Base-by-base conservation (phyloP, 2,797 vertebrate species). In the Hoplostethus mediterraneus region DNA sequence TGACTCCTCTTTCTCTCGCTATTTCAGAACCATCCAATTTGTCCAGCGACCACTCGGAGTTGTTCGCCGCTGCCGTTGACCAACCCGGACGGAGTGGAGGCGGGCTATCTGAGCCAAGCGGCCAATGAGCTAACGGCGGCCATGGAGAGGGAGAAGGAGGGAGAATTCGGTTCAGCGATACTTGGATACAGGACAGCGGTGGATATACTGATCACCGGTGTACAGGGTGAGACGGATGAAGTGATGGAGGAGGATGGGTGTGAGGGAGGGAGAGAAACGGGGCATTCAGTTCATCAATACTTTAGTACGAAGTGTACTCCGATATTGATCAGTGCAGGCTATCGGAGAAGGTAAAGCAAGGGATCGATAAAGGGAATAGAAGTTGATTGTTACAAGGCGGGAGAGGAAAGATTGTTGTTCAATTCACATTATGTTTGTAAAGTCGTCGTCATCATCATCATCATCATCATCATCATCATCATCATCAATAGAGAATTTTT, bases 181-280 rank as follows among this genome's bases (percentile, higher is more conserved):
- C 87, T 79, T 33, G 82, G 90, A 38, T 98, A 96, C 90, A 92
- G 95, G 83, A 89, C 91, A 0, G 96, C 95, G 0, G 96, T 97
- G 47, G 95, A 96, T 25, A 84, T 96, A 61, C 89, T 98, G 66
- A 96, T 98, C 68, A 95, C 92, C 62, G 96, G 96, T 63, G 92
- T 95, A 0, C 90, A 95, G 65, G 94, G 96, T 97, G 83, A 91
- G 42, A 57, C 16, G 14, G 30, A 57, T 16, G 54, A n/a, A 40
- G 31, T 17, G 48, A 52, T 17, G 8, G 38, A 54, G 38, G 28
- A 36, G 6, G 33, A 14, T 10, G 5, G 12, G 0, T 48, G 21
- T 6, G 0, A n/a, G 17, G 17, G 14, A 51, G 16, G 2, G 48
- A 11, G 16, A 30, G 14, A n/a, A 33, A 5, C 1, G 8, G 28